These are phyloP conservation scores for Trematocara stigmaticum DNA, from an alignment of 2,113 vertebrate genomes.

Conservation along the genomic window DNA sequence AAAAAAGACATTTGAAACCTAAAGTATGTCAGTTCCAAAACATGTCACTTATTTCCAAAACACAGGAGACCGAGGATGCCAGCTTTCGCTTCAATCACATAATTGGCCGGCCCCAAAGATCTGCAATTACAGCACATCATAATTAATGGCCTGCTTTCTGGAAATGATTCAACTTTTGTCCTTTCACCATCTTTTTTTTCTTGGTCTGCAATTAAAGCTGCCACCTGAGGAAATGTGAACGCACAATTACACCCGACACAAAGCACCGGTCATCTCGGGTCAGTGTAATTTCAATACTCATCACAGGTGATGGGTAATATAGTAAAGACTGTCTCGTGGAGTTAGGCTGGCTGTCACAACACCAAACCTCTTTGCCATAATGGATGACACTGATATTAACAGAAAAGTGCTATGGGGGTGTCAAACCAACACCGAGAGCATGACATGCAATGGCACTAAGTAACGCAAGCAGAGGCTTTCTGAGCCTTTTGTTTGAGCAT, in stretches of 20 bases:
- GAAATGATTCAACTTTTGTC: slow-evolving; percentile 56
- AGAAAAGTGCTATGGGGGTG: neutral
- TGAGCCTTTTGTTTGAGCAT: neutral
- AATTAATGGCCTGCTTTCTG: slow-evolving; percentile 58
- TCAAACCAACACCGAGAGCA: neutral
- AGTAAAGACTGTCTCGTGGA: slow-evolving; percentile 18
- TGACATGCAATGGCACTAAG: neutral
- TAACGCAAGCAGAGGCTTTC: neutral
- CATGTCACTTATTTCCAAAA: slow-evolving; percentile 45
- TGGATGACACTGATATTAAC: neutral
- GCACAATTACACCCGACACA: slow-evolving; percentile 45
- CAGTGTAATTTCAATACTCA: slow-evolving; percentile 48
- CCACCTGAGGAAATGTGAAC: slow-evolving; percentile 53
- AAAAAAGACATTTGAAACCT: neutral
- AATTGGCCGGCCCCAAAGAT: slow-evolving; percentile 57
- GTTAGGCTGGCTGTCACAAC: slow-evolving; percentile 43
- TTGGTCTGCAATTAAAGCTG: slow-evolving; percentile 50
- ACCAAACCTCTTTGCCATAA: slow-evolving; percentile 8
- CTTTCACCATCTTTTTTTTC: neutral
- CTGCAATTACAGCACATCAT: slow-evolving; percentile 63
- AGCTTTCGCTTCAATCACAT: slow-evolving; percentile 33
- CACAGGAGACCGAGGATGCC: slow-evolving; percentile 12
- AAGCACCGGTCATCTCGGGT: slow-evolving; percentile 36
- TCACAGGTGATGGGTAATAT: slow-evolving; percentile 38
- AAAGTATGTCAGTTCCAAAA: neutral